Base-by-base conservation (phyloP, 35 echinoderm and acorn worm species). In the Lytechinus variegatus region DNA sequence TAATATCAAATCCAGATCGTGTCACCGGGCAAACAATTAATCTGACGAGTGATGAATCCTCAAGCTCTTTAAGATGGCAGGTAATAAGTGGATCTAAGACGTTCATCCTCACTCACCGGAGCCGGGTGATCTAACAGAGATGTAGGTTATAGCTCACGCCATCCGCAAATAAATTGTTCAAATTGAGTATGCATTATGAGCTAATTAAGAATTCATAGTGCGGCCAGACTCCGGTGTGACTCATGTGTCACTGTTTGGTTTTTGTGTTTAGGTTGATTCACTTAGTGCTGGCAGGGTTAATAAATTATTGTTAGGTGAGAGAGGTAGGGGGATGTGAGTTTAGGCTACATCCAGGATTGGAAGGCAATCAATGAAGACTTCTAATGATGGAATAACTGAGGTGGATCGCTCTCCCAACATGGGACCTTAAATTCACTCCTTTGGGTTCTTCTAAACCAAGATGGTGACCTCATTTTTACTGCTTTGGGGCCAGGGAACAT, bases 101-200 rank as follows among this genome's bases (percentile, higher is more conserved):
- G 19, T 79, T 79, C 3, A 79, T 79, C 66, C 66, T 44, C 33
- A 79, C 66, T 7, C n/a, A 79, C 16, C 66, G 9, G n/a, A 79
- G 66, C 66, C 24, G 66, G 19, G 14, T 79, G n/a, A 79, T 79
- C 66, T 79, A 79, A 79, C 66, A 7, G 19, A 79, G 88, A 54
- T 90, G 29, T 90, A 90, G 9, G 88, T 8, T 24, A n/a, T n/a
- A 33, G 88, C 88, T 12, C 52, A 27, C n/a, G 52, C 92, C 52
- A 53, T 55, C 53, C 92, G n/a, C 55, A 93, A 93, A 93, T 93
- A 53, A 93, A 93, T 93, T 93, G 92, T 54, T 57, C 92, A 27
- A 93, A 93, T 93, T 55, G 92, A 57, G 53, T 93, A 93, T 57
- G 92, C 92, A 93, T 93, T 28, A 93, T 57, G 92, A n/a, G 52